A percentile compares a stretch with the other conserved stretches of the same genome.
Evolutionary conservation across 2,113 vertebrate species (phyloP).

Genomic region (Megaleporinus macrocephalus): DNA sequence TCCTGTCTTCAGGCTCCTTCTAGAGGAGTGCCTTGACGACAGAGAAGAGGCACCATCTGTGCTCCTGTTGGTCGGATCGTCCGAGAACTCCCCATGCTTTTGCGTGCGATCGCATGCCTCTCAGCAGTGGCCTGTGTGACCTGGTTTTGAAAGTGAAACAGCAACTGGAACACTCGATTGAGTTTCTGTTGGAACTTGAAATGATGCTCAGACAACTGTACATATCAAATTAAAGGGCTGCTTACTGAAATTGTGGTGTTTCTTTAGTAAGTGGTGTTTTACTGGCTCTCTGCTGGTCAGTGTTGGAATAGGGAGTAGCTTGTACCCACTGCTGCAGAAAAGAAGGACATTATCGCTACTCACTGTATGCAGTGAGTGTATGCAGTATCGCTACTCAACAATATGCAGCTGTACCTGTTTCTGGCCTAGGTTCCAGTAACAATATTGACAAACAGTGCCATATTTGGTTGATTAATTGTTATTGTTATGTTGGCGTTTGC

Average conservation of each 20-base stretch:
- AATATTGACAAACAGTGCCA: not conserved
- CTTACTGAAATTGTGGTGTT: not conserved
- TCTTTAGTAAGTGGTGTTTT: not conserved
- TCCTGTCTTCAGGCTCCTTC: slow-evolving; percentile 11
- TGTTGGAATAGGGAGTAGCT: not conserved
- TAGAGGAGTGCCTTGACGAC: slow-evolving; percentile 1
- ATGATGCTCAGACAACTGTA: slow-evolving; percentile 10
- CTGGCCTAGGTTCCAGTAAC: not conserved
- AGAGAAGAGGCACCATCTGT: slow-evolving; percentile 29
- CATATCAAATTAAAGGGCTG: not conserved
- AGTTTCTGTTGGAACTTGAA: slow-evolving; percentile 16
- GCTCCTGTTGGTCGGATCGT: slow-evolving; percentile 15
- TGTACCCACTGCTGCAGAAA: no score
- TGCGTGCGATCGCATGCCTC: slow-evolving; percentile 32
- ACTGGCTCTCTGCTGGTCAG: not conserved
- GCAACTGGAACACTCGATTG: slow-evolving; percentile 17
- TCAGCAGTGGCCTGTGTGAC: not conserved
- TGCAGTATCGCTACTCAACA: not conserved
- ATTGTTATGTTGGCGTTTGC: not conserved
- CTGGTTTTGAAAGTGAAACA: slow-evolving; percentile 15
- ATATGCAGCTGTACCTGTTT: no score
- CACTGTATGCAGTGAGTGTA: no score
- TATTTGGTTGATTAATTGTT: not conserved
- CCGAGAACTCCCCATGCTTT: slow-evolving; percentile 18
- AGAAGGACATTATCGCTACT: no score